Conservation (phyloP, 2,797 vertebrate species). For the Sebastes elongatus region DNA sequence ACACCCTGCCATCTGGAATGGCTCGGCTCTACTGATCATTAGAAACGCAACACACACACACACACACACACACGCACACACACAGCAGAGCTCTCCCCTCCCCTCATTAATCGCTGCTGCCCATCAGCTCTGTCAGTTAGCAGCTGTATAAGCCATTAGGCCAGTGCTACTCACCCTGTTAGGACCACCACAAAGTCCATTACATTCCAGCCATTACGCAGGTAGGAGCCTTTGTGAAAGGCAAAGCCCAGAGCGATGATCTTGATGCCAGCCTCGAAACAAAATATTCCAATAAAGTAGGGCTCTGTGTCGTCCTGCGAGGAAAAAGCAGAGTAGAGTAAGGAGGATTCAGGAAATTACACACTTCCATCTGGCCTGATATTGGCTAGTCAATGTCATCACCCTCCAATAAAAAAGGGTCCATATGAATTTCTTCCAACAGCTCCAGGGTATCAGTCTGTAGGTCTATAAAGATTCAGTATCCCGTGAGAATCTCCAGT, state of each 20-base stretch:
- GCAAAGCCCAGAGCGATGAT: constrained; percentile 96
- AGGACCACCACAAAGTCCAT: constrained; percentile 99
- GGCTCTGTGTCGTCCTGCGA: constrained; percentile 94
- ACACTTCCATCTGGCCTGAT: not conserved
- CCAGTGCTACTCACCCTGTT: constrained; percentile 88
- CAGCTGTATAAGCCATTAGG: constrained; percentile 64
- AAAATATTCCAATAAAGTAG: constrained; percentile 99
- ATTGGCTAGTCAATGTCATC: not conserved
- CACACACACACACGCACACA: constrained; percentile 24
- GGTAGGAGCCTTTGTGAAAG: constrained; percentile 96
- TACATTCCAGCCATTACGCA: constrained; percentile 95
- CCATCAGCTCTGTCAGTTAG: constrained; percentile 66
- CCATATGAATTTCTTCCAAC: not conserved
- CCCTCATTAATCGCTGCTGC: constrained; percentile 58
- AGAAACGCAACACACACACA: constrained; percentile 36
- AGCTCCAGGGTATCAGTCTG: not conserved
- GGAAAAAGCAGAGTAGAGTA: constrained; percentile 15
- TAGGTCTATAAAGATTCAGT: not conserved
- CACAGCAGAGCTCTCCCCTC: constrained; percentile 14
- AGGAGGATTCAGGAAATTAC: constrained; percentile 1
- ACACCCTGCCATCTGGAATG: constrained; percentile 51
- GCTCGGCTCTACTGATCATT: constrained; percentile 52
- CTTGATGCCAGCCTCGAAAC: constrained; percentile 98
- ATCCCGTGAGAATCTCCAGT: not conserved
- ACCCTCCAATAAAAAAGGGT: not conserved